Conservation (phyloP, 2,113 vertebrate genomes). For the Aplodontia rufa region DNA sequence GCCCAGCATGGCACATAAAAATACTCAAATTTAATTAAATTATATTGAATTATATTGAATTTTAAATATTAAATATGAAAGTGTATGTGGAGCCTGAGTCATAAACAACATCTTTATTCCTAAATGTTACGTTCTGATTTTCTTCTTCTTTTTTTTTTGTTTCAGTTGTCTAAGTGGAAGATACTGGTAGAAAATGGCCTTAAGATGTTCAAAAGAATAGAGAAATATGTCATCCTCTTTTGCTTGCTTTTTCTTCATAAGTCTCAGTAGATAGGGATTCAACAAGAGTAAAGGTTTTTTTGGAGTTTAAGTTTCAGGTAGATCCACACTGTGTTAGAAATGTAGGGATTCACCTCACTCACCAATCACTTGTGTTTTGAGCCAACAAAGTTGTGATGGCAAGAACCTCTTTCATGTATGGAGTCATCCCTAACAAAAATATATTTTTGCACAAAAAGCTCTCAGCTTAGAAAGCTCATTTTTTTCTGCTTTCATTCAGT, state of each 20-base stretch:
- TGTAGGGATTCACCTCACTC: neutral
- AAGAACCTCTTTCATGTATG: neutral
- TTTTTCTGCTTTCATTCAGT: neutral
- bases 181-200: neutral
- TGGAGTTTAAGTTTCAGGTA: neutral
- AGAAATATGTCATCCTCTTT: neutral
- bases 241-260: neutral
- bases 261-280: neutral
- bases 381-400: neutral
- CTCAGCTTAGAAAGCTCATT: neutral
- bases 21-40: neutral
- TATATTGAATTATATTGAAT: neutral
- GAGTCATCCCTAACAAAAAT: neutral
- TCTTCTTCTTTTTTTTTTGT: neutral
- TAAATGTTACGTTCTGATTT: neutral
- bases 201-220: neutral
- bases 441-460: neutral
- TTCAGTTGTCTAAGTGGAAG: neutral
- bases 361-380: neutral
- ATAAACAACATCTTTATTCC: neutral
- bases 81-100: neutral
- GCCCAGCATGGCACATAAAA: neutral
- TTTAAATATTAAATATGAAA: slow-evolving; percentile 7
- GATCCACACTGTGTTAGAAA: neutral
- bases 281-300: neutral